phyloP scores from a whole-genome alignment of 2,888 invertebrate genomes.

The Adela reaumurella region DNA sequence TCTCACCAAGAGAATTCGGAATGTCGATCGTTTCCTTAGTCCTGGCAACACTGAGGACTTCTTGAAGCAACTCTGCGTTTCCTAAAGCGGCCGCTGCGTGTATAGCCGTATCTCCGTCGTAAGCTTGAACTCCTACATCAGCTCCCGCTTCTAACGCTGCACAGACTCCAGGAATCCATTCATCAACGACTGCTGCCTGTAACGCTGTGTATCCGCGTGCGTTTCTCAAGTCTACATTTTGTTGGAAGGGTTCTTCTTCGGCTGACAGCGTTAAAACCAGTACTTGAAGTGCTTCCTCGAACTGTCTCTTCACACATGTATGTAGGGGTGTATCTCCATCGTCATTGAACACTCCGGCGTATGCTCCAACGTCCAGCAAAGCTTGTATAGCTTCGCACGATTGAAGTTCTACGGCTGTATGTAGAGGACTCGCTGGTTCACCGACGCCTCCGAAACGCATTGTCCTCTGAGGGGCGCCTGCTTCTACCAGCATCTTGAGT shows the following conservation, averaged over 20 bases:
- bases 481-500: conserved; percentile 25
- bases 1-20: conserved; percentile 44
- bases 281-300: conserved; percentile 33
- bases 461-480: conserved; percentile 23
- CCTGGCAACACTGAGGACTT: conserved; percentile 47
- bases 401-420: conserved; percentile 46
- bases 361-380: conserved; percentile 36
- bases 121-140: conserved; percentile 31
- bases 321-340: conserved; percentile 50
- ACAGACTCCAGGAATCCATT: conserved; percentile 50
- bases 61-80: conserved; percentile 42
- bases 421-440: conserved; percentile 40
- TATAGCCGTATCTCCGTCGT: conserved; percentile 49
- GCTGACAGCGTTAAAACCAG: conserved; percentile 33
- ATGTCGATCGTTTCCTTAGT: conserved; percentile 43
- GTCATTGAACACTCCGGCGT: conserved; percentile 32
- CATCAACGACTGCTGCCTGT: conserved; percentile 44
- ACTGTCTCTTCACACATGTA: conserved; percentile 39
- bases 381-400: conserved; percentile 36
- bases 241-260: conserved; percentile 30
- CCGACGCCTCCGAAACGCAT: conserved; percentile 20
- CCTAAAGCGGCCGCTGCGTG: conserved; percentile 52
- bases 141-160: conserved; percentile 51
- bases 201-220: conserved; percentile 48
- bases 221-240: conserved; percentile 44